Evolutionary conservation across 2,797 vertebrate species (phyloP), one percentile per base, ranked within the genome.

Genomic region (Gymnocypris eckloni): DNA sequence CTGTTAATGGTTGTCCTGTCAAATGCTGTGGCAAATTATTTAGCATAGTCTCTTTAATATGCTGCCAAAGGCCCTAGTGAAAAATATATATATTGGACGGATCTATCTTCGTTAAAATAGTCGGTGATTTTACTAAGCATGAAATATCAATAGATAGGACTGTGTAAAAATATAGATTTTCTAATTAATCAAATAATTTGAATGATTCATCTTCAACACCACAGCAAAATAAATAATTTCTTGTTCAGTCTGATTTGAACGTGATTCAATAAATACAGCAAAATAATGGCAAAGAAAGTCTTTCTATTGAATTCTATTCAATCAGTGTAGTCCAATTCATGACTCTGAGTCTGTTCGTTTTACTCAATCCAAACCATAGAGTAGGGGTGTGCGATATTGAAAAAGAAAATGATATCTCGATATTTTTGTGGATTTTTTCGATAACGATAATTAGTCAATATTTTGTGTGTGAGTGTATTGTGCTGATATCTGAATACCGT

Each of bases 1-100:
- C 66, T 33, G 54, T 85, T 81, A 81, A 37, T n/a, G 59, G 84
- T 73, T 61, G 52, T 81, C 56, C 54, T 73, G 77, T 86, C 69
- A 86, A 86, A 81, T 80, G 69, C 28, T 73, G 45, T 64, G 69
- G 43, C 54, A 81, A 81, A 81, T 64, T 2, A 73, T 86, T 80
- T 64, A 54, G 69, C 69, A 48, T 80, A 2, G 13, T 41, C 41
- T 72, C 76, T 61, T 56, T 50, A 64, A 64, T 41, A 18, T 61
- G 28, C 67, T 72, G 52, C 67, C 76, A 85, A 61, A 72, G 16
- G 39, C 11, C 11, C 13, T 85, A 0, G 6, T 79, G 11, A 6
- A 45, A 52, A 71, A 33, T 28, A 64, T 7, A 28, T 3, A 15
- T 39, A 3, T 45, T 80, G 59, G 41, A 45, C 1, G 0, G 61